Evolutionary conservation across 2,888 invertebrate genomes (phyloP), one percentile per base, ranked within the genome.

Genomic region (Halictus quadricinctus): DNA sequence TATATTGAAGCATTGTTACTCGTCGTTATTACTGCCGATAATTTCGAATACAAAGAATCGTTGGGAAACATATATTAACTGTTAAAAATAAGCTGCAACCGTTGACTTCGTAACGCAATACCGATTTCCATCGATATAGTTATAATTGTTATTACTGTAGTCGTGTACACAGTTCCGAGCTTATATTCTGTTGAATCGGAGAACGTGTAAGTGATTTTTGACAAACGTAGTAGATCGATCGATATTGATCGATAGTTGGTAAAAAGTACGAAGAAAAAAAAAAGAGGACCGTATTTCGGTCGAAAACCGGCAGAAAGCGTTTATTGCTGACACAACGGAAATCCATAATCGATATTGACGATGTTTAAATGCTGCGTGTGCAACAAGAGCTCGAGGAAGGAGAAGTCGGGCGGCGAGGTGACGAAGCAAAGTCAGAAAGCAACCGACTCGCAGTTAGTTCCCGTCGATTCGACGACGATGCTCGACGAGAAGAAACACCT

Each of bases 331-430:
- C 66, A 83, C 72, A 66, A 87, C 60, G 80, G 29, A 72, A 79
- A 88, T 85, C 81, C 54, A 79, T 83, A 86, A 88, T 88, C 88
- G 79, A 88, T 84, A 87, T 83, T 10, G 80, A 90, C 81, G 79
- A 94, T 94, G 94, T 94, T 94, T 88, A 94, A 93, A 91, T 94
- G 94, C 83, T 94, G 94, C 85, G 91, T 92, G 46, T 93, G 94
- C 86, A 93, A 93, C 72, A 91, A 93, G 60, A 91, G 88, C 72
- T 83, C 91, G 81, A 92, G 88, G 84, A 91, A 90, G 78, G 89
- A 93, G 78, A 93, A 89, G 78, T 86, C 90, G 75, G 88, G 88
- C 43, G 25, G 88, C 88, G 79, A 92, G 85, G 73, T 86, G 89
- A 46, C 86, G 69, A 80, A 78, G 50, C 79, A 72, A 74, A 81